Evolutionary conservation across 2,888 invertebrate genomes (phyloP), one percentile per base, ranked within the genome.

Genomic region (Pristionchus mayeri): DNA sequence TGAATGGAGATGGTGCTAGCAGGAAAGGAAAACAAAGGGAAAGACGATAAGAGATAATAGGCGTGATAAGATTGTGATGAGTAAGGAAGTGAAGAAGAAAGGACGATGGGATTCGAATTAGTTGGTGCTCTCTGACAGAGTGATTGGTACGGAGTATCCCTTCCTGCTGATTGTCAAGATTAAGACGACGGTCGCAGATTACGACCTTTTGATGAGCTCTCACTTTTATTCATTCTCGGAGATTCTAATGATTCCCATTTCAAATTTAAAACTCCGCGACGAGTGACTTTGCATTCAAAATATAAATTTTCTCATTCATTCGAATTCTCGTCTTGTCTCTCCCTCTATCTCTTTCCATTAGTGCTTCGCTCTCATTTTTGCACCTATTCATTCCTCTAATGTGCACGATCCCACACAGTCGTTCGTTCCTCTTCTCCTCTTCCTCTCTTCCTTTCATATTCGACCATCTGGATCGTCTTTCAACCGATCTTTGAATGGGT

Each of bases 1-100:
- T 44, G 40, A 71, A 71, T 71, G n/a, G 60, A n/a, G 30, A 11
- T 9, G 63, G 16, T 24, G 71, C 40, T 40, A 24, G 37, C n/a
- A 71, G 71, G 40, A 13, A 63, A 63, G 63, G 44, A 71, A 71
- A 71, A 71, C 71, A 71, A 71, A 71, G 40, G 71, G 21, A 71
- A 34, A 34, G 34, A 34, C 63, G 63, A 63, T 63, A 63, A 63
- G 63, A 63, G 63, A 63, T 63, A 34, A 63, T 63, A 34, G 63
- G 71, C 11, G 71, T 71, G 71, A 71, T 71, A 71, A 40, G 71
- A 71, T 71, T 71, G 71, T 71, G 44, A 71, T 71, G 71, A 71
- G 40, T 71, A 44, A 71, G 71, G 44, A 44, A 34, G 24, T 40
- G 40, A 24, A 44, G 6, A 44, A 71, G 44, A 24, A 21, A 24